Evolutionary conservation across 2,888 invertebrate genomes (phyloP).

Genomic region (Carabus problematicus): DNA sequence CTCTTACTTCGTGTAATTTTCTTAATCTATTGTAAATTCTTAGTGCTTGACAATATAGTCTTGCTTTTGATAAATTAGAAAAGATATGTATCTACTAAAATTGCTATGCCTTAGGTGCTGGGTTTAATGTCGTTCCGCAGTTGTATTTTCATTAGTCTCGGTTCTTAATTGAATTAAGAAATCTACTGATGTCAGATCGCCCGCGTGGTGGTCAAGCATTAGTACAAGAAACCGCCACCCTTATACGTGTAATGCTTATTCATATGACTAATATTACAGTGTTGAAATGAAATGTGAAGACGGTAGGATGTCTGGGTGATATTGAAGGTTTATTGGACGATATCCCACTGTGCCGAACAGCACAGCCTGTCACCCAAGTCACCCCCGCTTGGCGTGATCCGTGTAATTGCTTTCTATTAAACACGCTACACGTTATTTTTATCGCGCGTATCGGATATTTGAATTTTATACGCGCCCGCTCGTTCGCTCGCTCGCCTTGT

Average conservation of each 20-base stretch:
- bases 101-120: conserved; percentile 2
- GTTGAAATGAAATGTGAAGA: no score
- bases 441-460: conserved; percentile 47
- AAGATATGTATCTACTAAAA: no score
- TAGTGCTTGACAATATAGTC: conserved; percentile 37
- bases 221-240: neutral
- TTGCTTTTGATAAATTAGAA: no score
- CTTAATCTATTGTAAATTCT: conserved; percentile 11
- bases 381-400: conserved; percentile 16
- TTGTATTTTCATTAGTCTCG: conserved; percentile 51
- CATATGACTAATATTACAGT: no score
- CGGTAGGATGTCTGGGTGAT: no score
- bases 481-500: conserved; percentile 11
- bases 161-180: conserved; percentile 50
- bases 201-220: neutral
- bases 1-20: no score
- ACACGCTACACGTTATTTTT: conserved; percentile 46
- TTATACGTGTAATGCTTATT: no score
- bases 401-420: conserved; percentile 42
- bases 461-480: conserved; percentile 44
- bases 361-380: no score
- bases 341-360: no score
- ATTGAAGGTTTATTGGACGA: no score
- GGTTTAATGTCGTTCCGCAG: conserved; percentile 49
- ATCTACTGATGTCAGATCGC: conserved; percentile 37